A percentile compares a stretch with the other conserved stretches of the same genome.
Conservation (phyloP, 2,888 invertebrate genomes). For the Carpatolechia fugitivella region DNA sequence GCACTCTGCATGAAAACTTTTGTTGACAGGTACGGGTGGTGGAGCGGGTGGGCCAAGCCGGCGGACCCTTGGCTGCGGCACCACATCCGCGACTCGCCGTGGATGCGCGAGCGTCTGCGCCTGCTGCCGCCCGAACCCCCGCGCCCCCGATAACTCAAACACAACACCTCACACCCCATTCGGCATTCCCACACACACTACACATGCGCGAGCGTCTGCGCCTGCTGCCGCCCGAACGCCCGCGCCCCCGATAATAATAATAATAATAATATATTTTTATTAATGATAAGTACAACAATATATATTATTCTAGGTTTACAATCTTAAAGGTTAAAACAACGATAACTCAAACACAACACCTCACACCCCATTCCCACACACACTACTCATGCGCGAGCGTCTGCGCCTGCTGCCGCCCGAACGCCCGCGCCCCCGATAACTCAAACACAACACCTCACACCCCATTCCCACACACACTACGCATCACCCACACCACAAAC, state of each 20-base stretch:
- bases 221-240: conserved; percentile 50
- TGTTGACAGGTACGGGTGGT: conserved; percentile 63
- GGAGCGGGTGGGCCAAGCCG: conserved; percentile 24
- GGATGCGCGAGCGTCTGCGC: conserved; percentile 60
- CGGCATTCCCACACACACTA: too few species aligned
- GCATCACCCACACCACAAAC: too few species aligned
- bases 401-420: conserved; percentile 55
- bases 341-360: too few species aligned
- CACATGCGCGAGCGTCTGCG: conserved; percentile 53
- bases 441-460: too few species aligned
- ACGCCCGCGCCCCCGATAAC: not conserved
- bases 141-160: not conserved
- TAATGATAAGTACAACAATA: too few species aligned
- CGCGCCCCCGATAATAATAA: not conserved
- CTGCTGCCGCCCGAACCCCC: conserved; percentile 50
- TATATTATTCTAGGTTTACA: too few species aligned
- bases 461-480: too few species aligned
- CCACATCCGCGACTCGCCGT: conserved; percentile 67
- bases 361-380: conserved; percentile 44
- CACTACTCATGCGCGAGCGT: conserved; percentile 66
- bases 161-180: too few species aligned
- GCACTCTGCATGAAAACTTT: not conserved
- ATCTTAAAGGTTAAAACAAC: too few species aligned
- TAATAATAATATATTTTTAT: too few species aligned
- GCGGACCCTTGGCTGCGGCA: conserved; percentile 53